Base-by-base conservation (phyloP, 2,113 vertebrate genomes). In the Melanotaenia duboulayi region DNA sequence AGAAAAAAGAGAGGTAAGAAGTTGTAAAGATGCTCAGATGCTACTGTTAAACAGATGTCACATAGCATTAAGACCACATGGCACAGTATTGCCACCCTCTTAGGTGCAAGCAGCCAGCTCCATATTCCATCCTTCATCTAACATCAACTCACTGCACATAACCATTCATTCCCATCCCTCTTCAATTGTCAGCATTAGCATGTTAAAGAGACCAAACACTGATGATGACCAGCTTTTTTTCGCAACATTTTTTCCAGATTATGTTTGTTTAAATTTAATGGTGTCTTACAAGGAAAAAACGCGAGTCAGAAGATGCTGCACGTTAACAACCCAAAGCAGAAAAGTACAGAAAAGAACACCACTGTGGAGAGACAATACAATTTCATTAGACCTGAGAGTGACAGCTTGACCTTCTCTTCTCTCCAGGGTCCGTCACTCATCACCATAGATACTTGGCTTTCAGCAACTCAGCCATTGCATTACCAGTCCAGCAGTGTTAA, bases 341-440 rank as follows among this genome's bases (percentile, higher is more conserved):
- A 58, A 46, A 51, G 17, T n/a, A 7, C n/a, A 32, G 39, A 49
- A 57, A 80, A 40, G 28, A 65, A 25, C 42, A 39, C 61, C 51
- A 64, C 23, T 39, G 64, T 63, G 1, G 23, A 65, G 74, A 73
- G 64, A 79, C 59, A 49, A 56, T n/a, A 48, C 69, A 64, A 52
- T 82, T 84, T 81, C 42, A 59, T 79, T 59, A 56, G 54, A 74
- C 62, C 68, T 2, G 35, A 77, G 66, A 67, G 65, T 76, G 87
- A 87, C 84, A 73, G 81, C 65, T 65, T 85, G 87, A 91, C 91
- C 90, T 90, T 92, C 82, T 87, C 78, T 44, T 42, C 73, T 78
- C 74, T 75, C 54, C 69, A 0, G 77, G 75, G 65, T 72, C 73
- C 25, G 35, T 35, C 78, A 63, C 76, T 86, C 79, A 74, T 86